A percentile compares a stretch with the other conserved stretches of the same genome.
Conservation (phyloP, 2,113 vertebrate genomes). For the Psittacula cyanocephala region DNA sequence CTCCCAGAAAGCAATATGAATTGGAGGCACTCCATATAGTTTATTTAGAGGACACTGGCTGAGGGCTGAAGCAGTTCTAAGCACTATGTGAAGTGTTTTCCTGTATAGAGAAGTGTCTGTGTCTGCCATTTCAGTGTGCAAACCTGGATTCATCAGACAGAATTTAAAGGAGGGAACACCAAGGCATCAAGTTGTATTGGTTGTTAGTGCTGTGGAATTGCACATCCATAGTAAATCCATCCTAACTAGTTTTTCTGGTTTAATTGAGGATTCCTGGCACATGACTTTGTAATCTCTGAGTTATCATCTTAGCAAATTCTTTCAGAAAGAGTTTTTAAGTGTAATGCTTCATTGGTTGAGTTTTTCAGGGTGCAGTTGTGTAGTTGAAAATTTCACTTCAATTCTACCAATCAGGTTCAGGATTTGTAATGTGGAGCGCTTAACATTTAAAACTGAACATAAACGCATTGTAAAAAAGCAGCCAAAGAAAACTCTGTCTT, state of each 20-base stretch:
- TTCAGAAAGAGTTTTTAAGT: background rate
- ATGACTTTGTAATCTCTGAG: background rate
- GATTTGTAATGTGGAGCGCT: background rate
- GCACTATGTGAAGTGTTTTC: background rate
- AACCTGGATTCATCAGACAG: accelerated
- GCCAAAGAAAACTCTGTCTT: background rate
- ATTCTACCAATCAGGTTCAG: background rate
- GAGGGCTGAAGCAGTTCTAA: background rate
- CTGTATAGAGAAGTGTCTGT: background rate
- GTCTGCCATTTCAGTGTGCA: background rate
- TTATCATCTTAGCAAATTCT: background rate
- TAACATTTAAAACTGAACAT: background rate
- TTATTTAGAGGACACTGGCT: background rate
- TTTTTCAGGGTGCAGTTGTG: background rate
- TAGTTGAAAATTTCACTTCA: background rate
- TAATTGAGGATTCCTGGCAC: background rate
- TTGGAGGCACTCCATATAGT: background rate
- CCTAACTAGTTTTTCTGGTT: background rate
- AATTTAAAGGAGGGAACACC: background rate
- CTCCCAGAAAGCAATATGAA: background rate
- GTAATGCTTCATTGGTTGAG: background rate
- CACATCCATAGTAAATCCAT: background rate
- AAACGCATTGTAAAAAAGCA: background rate
- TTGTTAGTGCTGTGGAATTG: background rate
- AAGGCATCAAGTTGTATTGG: background rate